A percentile compares a stretch with the other conserved stretches of the same genome.
These are phyloP conservation scores for Apogon hyalosoma DNA, from an alignment of 2,797 vertebrate species.

Conservation along the genomic window DNA sequence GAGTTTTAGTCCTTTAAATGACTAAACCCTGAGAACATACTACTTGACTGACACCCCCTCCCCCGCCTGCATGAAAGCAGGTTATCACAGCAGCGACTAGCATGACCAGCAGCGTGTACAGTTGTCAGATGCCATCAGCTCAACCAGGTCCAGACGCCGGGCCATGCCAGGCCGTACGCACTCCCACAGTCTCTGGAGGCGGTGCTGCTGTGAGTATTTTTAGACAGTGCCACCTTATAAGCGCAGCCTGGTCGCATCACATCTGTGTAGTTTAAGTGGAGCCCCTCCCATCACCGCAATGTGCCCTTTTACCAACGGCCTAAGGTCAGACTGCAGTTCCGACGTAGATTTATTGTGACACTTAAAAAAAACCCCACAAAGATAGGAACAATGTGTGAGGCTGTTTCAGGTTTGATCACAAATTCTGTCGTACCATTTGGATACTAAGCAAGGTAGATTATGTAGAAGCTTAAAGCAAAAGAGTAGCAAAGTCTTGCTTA, in stretches of 20 bases:
- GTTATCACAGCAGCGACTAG: slow-evolving; percentile 61
- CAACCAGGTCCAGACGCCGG: slow-evolving; percentile 62
- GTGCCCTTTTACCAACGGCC: slow-evolving; percentile 68
- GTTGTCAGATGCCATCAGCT: slow-evolving; percentile 77
- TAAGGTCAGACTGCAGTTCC: slow-evolving; percentile 49
- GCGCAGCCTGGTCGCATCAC: slow-evolving; percentile 69
- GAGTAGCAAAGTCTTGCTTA: no score
- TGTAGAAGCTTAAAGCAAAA: no score
- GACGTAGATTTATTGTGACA: slow-evolving; percentile 58
- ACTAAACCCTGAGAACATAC: not conserved
- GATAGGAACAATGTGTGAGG: slow-evolving; percentile 35
- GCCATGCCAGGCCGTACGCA: slow-evolving; percentile 51
- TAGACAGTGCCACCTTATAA: slow-evolving; percentile 72
- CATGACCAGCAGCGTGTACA: slow-evolving; percentile 73
- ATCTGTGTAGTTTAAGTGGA: slow-evolving; percentile 63
- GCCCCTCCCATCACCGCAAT: slow-evolving; percentile 45
- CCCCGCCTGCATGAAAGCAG: slow-evolving; percentile 49
- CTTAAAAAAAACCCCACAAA: slow-evolving; percentile 9
- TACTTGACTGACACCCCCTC: slow-evolving; percentile 11
- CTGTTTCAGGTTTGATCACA: slow-evolving; percentile 16
- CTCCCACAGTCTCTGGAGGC: slow-evolving; percentile 59
- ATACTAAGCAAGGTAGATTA: not conserved
- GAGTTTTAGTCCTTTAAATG: slow-evolving; percentile 4
- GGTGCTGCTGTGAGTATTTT: slow-evolving; percentile 70
- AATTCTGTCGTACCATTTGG: slow-evolving; percentile 2